Percentiles rank a stretch among this genome's conserved stretches.
Conservation (phyloP, 2,888 invertebrate genomes). For the Dolomedes plantarius region DNA sequence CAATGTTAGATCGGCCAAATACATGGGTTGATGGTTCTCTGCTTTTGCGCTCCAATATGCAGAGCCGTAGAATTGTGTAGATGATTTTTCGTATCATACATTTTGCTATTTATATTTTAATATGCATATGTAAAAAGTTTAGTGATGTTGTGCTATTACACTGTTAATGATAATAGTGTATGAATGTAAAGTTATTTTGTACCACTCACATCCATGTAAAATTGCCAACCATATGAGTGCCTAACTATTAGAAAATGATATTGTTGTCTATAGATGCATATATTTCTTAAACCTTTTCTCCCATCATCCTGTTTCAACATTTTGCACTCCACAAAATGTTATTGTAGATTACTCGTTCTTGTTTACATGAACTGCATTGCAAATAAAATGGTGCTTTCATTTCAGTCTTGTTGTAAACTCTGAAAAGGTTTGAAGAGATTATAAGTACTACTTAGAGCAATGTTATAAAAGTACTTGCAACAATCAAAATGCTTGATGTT, state of each 20-base stretch:
- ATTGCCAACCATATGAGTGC: neutral
- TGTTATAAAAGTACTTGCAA: too few species aligned
- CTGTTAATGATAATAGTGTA: neutral
- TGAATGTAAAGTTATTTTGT: neutral
- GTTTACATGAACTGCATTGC: too few species aligned
- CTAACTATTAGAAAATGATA: neutral
- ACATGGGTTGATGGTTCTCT: constrained; percentile 98
- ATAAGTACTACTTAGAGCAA: too few species aligned
- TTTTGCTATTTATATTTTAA: neutral
- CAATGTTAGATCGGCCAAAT: constrained; percentile 94
- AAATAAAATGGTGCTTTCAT: neutral
- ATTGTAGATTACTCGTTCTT: too few species aligned
- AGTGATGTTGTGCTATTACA: neutral
- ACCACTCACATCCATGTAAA: neutral
- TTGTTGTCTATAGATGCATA: neutral
- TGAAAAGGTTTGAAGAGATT: neutral
- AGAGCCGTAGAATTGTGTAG: constrained; percentile 43
- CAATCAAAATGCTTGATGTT: too few species aligned
- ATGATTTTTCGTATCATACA: neutral
- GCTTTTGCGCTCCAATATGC: constrained; percentile 83
- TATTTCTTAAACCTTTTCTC: neutral
- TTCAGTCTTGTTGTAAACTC: neutral
- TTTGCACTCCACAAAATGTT: too few species aligned
- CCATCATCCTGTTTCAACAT: neutral
- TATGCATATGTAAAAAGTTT: neutral